These are phyloP conservation scores for Mesorhabditis spiculigera DNA, from an alignment of 2,888 invertebrate genomes.

Conservation along the genomic window DNA sequence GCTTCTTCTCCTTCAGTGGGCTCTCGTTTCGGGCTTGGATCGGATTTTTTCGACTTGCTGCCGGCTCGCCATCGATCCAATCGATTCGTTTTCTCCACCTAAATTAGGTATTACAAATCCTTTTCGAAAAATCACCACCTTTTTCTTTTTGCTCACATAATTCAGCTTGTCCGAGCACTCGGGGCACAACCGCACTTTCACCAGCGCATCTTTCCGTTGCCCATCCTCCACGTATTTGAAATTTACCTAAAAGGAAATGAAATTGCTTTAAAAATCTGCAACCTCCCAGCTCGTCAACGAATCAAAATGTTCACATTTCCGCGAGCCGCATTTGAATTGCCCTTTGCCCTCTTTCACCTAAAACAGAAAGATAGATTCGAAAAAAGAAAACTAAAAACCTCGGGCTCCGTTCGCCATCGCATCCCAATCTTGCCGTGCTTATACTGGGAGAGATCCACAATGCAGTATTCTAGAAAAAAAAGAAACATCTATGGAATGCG, in stretches of 20 bases:
- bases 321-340: constrained; percentile 89
- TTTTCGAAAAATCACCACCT: constrained; percentile 6
- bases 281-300: constrained; percentile 90
- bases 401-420: constrained; percentile 89
- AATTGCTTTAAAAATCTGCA: neutral
- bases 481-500: no score
- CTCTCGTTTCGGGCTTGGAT: constrained; percentile 62
- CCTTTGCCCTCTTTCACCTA: constrained; percentile 72
- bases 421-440: constrained; percentile 93
- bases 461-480: constrained; percentile 81
- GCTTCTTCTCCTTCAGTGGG: constrained; percentile 64
- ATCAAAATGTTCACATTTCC: constrained; percentile 69
- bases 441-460: constrained; percentile 83
- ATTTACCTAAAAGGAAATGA: constrained; percentile 64
- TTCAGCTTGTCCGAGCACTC: constrained; percentile 86
- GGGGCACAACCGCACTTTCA: constrained; percentile 85
- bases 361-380: constrained; percentile 27
- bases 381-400: constrained; percentile 60
- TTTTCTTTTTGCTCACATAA: constrained; percentile 68
- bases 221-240: constrained; percentile 85
- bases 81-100: constrained; percentile 2
- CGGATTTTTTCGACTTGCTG: constrained; percentile 4
- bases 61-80: constrained; percentile 17
- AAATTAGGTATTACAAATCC: neutral
- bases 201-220: constrained; percentile 84